Evolutionary conservation across 2,797 vertebrate genomes (phyloP), one percentile per base, ranked within the genome.

Genomic region (Cirrhinus mrigala): DNA sequence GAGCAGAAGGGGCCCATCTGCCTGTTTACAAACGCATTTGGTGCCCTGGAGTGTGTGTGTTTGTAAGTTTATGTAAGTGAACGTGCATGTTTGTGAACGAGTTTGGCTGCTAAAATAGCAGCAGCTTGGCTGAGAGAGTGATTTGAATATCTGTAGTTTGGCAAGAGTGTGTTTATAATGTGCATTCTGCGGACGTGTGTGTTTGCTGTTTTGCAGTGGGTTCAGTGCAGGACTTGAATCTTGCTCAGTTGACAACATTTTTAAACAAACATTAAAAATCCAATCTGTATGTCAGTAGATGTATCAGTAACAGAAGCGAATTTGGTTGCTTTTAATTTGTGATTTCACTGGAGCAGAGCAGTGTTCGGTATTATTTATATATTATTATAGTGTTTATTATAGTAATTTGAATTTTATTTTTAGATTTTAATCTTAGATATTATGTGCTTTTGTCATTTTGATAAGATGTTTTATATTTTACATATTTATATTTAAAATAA

Each of bases 1-100:
- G 44, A 82, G 81, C 69, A 79, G 50, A 83, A 62, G 85, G 77
- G 77, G 54, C 56, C 80, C 85, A 82, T 86, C 85, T 86, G 56
- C 69, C 78, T 73, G 69, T 88, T 76, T 54, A 73, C 71, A 84
- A 69, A 87, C 48, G 71, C 82, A 69, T 70, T 82, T 82, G 77
- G 60, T 76, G 62, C 70, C 74, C 66, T 75, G 75, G 66, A 66
- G 73, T 82, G 80, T 74, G 76, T 68, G 78, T 81, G 78, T 74
- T 29, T 86, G 62, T 76, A 77, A 82, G 62, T 82, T 77, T 82
- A 71, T 79, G 68, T 82, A 86, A 82, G 75, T 82, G 52, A 77
- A 77, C 33, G 73, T 58, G 71, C 40, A 62, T 82, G 80, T 62
- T 73, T 85, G 68, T 74, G 84, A 85, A 80, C 11, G 46, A 62